These are phyloP conservation scores for Microctenopoma lineatum DNA, from an alignment of 2,797 vertebrate genomes.

Conservation along the genomic window DNA sequence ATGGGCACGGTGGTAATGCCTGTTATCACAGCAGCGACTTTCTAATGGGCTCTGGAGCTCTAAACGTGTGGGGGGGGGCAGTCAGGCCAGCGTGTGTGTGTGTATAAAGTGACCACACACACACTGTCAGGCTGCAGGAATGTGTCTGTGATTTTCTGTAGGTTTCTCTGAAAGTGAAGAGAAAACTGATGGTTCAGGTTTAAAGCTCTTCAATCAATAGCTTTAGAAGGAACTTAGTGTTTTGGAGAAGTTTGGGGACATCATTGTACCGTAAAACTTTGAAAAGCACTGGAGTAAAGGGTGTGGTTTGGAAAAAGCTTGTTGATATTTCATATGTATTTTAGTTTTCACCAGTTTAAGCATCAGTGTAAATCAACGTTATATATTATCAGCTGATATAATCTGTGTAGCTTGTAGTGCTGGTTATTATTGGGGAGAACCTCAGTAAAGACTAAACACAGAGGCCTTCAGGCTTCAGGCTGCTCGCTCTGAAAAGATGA, in stretches of 20 bases:
- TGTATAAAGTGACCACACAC: no score
- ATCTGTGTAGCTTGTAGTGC: not conserved
- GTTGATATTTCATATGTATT: not conserved
- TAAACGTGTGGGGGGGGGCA: no score
- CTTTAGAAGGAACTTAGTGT: not conserved
- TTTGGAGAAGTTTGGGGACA: not conserved
- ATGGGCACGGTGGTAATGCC: slow-evolving; percentile 89
- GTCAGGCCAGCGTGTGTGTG: no score
- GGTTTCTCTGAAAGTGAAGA: not conserved
- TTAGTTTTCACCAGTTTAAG: not conserved
- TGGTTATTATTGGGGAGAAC: not conserved
- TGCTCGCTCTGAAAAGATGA: no score
- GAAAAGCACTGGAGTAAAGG: no score
- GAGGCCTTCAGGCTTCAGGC: not conserved
- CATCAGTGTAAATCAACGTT: not conserved
- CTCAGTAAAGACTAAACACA: not conserved
- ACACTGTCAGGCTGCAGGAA: not conserved
- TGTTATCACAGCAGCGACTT: slow-evolving; percentile 81
- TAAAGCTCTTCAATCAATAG: not conserved
- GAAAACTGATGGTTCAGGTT: no score
- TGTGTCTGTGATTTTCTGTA: not conserved
- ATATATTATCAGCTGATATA: not conserved
- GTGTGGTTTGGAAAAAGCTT: not conserved
- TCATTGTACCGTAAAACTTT: not conserved
- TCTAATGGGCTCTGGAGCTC: slow-evolving; percentile 89